These are phyloP conservation scores for Pocillopora damicornis DNA, from an alignment of 64 coral and sea anemone species.

Conservation along the genomic window DNA sequence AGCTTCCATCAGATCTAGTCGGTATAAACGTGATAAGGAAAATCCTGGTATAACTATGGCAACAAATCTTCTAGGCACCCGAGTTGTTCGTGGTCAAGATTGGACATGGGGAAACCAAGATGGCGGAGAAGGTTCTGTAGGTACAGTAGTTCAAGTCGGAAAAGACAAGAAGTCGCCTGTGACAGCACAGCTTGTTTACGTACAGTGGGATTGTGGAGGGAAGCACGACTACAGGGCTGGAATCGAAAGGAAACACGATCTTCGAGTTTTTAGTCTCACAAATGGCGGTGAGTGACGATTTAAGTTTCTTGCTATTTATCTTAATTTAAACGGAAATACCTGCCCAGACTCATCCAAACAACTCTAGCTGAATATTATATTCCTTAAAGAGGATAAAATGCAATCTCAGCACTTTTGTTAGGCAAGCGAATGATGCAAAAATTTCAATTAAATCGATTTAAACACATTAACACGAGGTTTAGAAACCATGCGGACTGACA, in stretches of 20 bases:
- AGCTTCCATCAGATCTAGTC: too few relatives aligned
- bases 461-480: too few relatives aligned
- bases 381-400: too few relatives aligned
- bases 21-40: neutral
- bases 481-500: too few relatives aligned
- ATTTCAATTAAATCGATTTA: too few relatives aligned
- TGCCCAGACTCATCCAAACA: too few relatives aligned
- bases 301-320: neutral
- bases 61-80: constrained; percentile 20
- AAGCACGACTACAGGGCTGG: constrained; percentile 53
- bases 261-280: constrained; percentile 22
- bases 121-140: constrained; percentile 58
- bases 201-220: constrained; percentile 45
- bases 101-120: constrained; percentile 53
- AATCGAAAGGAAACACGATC: constrained; percentile 40
- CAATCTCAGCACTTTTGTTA: too few relatives aligned
- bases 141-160: constrained; percentile 38
- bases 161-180: neutral
- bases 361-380: too few relatives aligned
- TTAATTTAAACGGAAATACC: neutral
- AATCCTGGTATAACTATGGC: neutral
- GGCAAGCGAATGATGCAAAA: too few relatives aligned
- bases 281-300: constrained; percentile 8
- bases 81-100: constrained; percentile 55
- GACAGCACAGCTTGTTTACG: constrained; percentile 23